phyloP scores from a whole-genome alignment of 2,113 vertebrate genomes.

The Hepsetus odoe region DNA sequence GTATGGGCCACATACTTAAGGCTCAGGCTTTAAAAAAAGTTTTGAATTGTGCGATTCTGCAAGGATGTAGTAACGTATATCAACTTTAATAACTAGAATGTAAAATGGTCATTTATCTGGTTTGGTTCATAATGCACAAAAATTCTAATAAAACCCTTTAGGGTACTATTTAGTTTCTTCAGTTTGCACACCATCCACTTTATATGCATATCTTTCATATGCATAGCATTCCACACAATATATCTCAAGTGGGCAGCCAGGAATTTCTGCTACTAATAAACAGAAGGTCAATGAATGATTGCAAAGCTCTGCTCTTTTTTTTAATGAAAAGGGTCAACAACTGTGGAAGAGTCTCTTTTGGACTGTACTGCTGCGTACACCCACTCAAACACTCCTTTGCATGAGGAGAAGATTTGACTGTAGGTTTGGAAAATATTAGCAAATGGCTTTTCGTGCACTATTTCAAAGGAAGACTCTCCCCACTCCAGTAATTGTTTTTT shows the following conservation, averaged over 20 bases:
- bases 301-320: background rate
- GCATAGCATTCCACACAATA: too few species aligned
- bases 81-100: background rate
- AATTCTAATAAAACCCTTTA: too few species aligned
- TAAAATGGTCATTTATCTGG: background rate
- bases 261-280: background rate
- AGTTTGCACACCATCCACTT: background rate
- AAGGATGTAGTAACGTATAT: too few species aligned
- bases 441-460: constrained; percentile 49
- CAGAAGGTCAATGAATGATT: background rate
- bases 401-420: constrained; percentile 36
- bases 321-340: background rate
- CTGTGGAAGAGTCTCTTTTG: constrained; percentile 6
- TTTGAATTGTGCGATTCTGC: too few species aligned
- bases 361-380: background rate
- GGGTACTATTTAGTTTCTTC: too few species aligned
- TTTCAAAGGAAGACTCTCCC: constrained; percentile 52
- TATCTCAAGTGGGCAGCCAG: background rate
- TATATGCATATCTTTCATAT: background rate
- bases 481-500: constrained; percentile 69
- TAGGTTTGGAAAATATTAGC: constrained; percentile 43
- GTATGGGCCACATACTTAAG: too few species aligned
- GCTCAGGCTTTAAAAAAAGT: too few species aligned
- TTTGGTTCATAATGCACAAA: background rate
- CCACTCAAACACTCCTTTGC: constrained; percentile 5